Percentiles rank a stretch among this genome's conserved stretches.
Evolutionary conservation across 2,797 vertebrate species (phyloP).

Genomic region (Micrastur ruficollis): DNA sequence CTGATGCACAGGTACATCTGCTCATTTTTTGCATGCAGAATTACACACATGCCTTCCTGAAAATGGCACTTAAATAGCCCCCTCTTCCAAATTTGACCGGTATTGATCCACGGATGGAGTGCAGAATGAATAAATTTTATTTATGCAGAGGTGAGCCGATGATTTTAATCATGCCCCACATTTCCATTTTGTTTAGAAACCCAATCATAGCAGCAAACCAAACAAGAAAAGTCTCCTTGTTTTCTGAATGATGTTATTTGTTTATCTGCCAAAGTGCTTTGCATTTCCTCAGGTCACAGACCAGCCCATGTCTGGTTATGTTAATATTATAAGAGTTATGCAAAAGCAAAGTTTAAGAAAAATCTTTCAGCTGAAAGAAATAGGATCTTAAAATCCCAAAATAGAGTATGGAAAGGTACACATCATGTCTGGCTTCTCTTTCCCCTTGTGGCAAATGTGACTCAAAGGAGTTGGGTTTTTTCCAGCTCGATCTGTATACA

Average conservation of each 20-base stretch:
- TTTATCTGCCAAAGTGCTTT: slow-evolving; percentile 67
- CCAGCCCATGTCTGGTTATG: slow-evolving; percentile 64
- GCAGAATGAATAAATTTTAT: background rate
- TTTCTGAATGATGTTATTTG: slow-evolving; percentile 69
- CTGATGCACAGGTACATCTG: background rate
- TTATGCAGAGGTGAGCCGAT: slow-evolving; percentile 15
- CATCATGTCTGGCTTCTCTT: slow-evolving; percentile 79
- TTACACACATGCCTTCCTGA: background rate
- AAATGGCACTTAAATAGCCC: background rate
- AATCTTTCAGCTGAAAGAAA: slow-evolving; percentile 76
- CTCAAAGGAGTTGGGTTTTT: slow-evolving; percentile 76
- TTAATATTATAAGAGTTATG: slow-evolving; percentile 42
- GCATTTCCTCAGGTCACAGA: slow-evolving; percentile 65
- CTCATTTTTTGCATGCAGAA: background rate
- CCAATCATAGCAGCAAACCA: slow-evolving; percentile 2
- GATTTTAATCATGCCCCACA: background rate
- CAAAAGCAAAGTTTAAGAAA: slow-evolving; percentile 62
- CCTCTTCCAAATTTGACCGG: background rate
- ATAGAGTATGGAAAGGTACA: slow-evolving; percentile 79
- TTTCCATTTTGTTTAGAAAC: slow-evolving; percentile 46
- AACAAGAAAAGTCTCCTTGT: slow-evolving; percentile 75
- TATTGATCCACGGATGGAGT: background rate
- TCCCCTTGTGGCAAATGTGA: slow-evolving; percentile 78
- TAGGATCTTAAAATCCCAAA: slow-evolving; percentile 79
- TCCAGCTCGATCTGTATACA: slow-evolving; percentile 69